A percentile compares a stretch with the other conserved stretches of the same genome.
phyloP scores from a whole-genome alignment of 2,797 vertebrate species.

The Esox masquinongy region DNA sequence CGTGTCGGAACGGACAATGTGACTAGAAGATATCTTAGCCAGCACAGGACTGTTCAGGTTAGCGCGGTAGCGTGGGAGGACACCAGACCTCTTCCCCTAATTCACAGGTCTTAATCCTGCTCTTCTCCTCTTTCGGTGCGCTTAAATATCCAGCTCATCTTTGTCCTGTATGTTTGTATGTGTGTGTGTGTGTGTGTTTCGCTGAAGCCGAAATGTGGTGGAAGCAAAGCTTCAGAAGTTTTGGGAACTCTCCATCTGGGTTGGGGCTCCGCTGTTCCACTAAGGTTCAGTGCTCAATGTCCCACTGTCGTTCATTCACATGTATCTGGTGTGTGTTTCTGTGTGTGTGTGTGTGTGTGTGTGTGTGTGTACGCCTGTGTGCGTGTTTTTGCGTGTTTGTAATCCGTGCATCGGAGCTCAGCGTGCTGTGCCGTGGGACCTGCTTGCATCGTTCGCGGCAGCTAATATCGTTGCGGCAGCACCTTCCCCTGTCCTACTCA shows the following conservation, averaged over 20 bases:
- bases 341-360: constrained; percentile 11
- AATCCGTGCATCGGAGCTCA: constrained; percentile 41
- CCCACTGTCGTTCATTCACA: constrained; percentile 56
- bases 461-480: constrained; percentile 38
- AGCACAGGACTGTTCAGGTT: neutral
- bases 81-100: constrained; percentile 28
- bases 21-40: neutral
- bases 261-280: constrained; percentile 26
- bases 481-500: constrained; percentile 65
- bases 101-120: constrained; percentile 43
- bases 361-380: constrained; percentile 2
- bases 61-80: neutral
- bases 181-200: neutral
- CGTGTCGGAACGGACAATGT: neutral
- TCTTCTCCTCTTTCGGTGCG: constrained; percentile 46
- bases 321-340: constrained; percentile 17
- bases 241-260: constrained; percentile 52
- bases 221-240: constrained; percentile 54
- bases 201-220: neutral
- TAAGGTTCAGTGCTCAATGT: constrained; percentile 32
- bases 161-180: constrained; percentile 37
- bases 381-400: constrained; percentile 5
- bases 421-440: constrained; percentile 67
- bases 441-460: constrained; percentile 67
- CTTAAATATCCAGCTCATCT: constrained; percentile 50